Evolutionary conservation across 2,888 invertebrate species (phyloP).

Genomic region (Alcis repandata): DNA sequence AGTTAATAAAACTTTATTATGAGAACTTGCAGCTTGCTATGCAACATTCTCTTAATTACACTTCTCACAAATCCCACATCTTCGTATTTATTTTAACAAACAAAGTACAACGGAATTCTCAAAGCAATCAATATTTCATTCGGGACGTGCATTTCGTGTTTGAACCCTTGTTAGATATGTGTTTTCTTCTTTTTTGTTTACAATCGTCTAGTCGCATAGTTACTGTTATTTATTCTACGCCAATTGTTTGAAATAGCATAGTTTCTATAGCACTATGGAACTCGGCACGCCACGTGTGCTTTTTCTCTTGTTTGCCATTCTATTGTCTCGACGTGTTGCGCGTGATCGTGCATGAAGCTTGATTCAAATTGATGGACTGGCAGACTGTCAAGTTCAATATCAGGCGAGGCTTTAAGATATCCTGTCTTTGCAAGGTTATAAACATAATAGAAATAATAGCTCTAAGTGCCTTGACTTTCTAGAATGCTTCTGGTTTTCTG

Average conservation of each 20-base stretch:
- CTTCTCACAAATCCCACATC: background rate
- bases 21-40: background rate
- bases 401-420: slow-evolving; percentile 7
- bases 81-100: background rate
- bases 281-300: slow-evolving; percentile 15
- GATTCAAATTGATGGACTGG: slow-evolving; percentile 17
- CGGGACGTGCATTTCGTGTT: slow-evolving; percentile 28
- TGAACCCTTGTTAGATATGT: slow-evolving; percentile 11
- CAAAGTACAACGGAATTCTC: slow-evolving; percentile 9
- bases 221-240: background rate
- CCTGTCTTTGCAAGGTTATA: background rate
- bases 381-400: slow-evolving; percentile 27
- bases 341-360: slow-evolving; percentile 26
- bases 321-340: slow-evolving; percentile 24
- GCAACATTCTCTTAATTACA: slow-evolving; percentile 10
- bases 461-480: no score
- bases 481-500: no score
- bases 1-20: background rate
- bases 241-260: slow-evolving; percentile 29
- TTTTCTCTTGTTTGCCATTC: slow-evolving; percentile 24
- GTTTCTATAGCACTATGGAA: slow-evolving; percentile 8
- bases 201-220: slow-evolving; percentile 1
- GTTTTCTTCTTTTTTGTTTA: slow-evolving; percentile 18
- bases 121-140: slow-evolving; percentile 35
- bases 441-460: no score